phyloP scores from a whole-genome alignment of 2,888 invertebrate genomes.

The Epinotia demarniana region DNA sequence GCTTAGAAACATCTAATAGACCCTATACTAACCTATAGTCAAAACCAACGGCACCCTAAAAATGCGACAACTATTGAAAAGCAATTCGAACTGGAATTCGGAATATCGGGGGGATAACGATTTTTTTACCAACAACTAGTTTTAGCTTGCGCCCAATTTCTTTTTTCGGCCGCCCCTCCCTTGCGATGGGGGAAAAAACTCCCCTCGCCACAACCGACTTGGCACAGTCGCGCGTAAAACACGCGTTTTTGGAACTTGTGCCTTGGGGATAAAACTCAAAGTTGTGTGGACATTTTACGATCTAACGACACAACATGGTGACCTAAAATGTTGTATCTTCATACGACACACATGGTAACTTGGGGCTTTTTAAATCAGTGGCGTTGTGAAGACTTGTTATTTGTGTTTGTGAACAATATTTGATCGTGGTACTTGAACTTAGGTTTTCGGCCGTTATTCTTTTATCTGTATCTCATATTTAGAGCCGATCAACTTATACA shows the following conservation, averaged over 20 bases:
- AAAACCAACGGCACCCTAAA: background rate
- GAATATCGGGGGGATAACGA: no score
- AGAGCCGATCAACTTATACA: no score
- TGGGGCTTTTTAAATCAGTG: background rate
- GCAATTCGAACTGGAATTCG: background rate
- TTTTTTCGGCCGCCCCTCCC: conserved; percentile 38
- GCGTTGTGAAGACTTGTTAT: no score
- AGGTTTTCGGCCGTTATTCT: no score
- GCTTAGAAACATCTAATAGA: background rate
- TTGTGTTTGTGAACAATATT: no score
- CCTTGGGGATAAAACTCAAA: background rate
- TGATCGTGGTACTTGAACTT: no score
- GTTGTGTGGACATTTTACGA: background rate
- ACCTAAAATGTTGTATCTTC: conserved; percentile 2
- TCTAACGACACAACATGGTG: background rate
- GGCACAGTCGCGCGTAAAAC: background rate
- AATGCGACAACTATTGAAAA: background rate
- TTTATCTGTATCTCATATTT: no score
- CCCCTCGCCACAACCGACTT: conserved; percentile 20
- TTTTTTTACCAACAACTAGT: conserved; percentile 25
- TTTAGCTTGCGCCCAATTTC: conserved; percentile 28
- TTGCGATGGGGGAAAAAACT: conserved; percentile 35
- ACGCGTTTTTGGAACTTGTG: background rate
- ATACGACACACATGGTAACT: background rate
- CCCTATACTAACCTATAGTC: background rate